Base-by-base conservation (phyloP, 2,888 invertebrate species). In the Allygus modestus region DNA sequence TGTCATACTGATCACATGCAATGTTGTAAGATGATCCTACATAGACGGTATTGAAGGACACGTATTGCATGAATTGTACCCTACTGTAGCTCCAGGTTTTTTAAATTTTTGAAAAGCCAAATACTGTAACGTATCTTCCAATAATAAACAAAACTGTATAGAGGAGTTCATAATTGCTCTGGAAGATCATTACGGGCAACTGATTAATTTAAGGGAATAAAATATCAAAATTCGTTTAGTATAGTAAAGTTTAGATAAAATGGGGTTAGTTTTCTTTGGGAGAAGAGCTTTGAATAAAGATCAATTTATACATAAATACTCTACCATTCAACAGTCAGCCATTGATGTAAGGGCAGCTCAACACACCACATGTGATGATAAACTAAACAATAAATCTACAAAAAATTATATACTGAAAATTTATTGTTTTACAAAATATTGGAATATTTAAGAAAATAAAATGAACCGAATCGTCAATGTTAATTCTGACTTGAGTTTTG, bases 31-130 rank as follows among this genome's bases (percentile, higher is more conserved):
- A 79, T 31, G 54, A 31, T 79, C 79, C 4, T 79, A 79, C 20
- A 79, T 26, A 20, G 73, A 73, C 23, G 73, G 73, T 33, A 43
- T 73, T 73, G 73, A 73, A 73, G 73, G 73, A 9, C 41, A 73
- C 43, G 73, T 73, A 41, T 20, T 73, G 23, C 73, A 73, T 43
- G 73, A 73, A 15, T 73, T 73, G 20, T 73, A 73, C 23, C 73
- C 73, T 12, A 43, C 73, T 37, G 43, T 73, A 43, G 73, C 41
- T 33, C 79, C 51, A 23, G 79, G 46, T 51, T 79, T 79, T n/a
- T 54, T 41, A 73, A 37, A 73, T 73, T 7, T 20, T 73, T 43
- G 73, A 73, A 73, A 73, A 73, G 20, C 73, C 43, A 15, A 73
- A 43, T 17, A 26, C 43, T 43, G 43, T 73, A n/a, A 73, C 31